Base-by-base conservation (phyloP, 2,888 invertebrate species). In the Leuctra nigra region DNA sequence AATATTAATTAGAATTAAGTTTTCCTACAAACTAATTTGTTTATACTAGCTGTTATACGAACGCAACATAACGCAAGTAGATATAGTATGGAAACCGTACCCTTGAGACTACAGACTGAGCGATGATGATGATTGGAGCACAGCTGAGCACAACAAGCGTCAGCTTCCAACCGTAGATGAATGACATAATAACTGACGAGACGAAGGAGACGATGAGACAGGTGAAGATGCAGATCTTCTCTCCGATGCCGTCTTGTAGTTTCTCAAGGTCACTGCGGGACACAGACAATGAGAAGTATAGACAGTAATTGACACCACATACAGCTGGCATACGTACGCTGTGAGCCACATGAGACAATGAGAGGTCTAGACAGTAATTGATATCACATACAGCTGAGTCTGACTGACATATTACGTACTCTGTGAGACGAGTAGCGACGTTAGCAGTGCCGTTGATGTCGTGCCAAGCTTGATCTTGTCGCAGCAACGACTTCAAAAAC, bases 181-280 rank as follows among this genome's bases (percentile, higher is more conserved):
- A 72, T 0, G 74, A 75, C 55, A 72, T 68, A 29, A 69, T 65
- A 24, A 75, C 64, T 1, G 72, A 71, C 14, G 69, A 63, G 3
- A 76, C 33, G 56, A 70, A 70, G 1, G 69, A 67, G 4, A 70
- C 63, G 14, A 71, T 61, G 64, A 71, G 72, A 61, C 72, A 73
- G 18, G 72, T 61, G 59, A 73, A 70, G 24, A 70, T 66, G 1
- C 73, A 72, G 33, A 75, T 62, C 63, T 76, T 75, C 62, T 76
- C 76, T 2, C 75, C 75, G 6, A 75, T 72, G 4, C 75, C 75
- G 46, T 72, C 72, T 62, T 73, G 72, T 38, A 76, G 68, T 63
- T 66, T 67, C 9, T 63, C 60, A 22, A 66, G 56, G 58, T 64
- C 62, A 46, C 65, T 65, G 58, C 0, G 61, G 58, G 50, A 23